phyloP scores from a whole-genome alignment of 1,140 invertebrate species.

The Branchinecta lynchi region DNA sequence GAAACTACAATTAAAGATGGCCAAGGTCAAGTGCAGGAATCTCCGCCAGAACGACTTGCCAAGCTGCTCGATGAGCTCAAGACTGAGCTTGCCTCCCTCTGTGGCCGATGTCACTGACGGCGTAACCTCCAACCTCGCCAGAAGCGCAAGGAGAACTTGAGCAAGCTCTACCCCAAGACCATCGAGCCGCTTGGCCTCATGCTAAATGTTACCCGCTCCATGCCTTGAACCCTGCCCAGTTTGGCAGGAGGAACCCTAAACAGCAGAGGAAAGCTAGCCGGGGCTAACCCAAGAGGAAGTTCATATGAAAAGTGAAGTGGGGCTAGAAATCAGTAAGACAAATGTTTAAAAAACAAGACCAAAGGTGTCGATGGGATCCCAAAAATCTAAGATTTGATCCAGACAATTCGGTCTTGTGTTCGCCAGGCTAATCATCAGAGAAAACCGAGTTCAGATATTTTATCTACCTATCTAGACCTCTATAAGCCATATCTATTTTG shows the following conservation, averaged over 20 bases:
- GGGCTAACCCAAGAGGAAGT: slow-evolving; percentile 73
- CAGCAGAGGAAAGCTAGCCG: slow-evolving; percentile 60
- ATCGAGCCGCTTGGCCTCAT: slow-evolving; percentile 91
- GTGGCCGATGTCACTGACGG: slow-evolving; percentile 96
- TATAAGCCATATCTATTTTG: too few relatives aligned
- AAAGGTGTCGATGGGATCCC: too few relatives aligned
- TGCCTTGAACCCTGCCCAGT: slow-evolving; percentile 65
- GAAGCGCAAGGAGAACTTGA: slow-evolving; percentile 92
- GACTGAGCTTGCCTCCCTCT: slow-evolving; percentile 73
- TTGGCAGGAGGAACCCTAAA: slow-evolving; percentile 70
- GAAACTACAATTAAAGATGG: slow-evolving; percentile 30
- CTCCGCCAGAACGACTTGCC: slow-evolving; percentile 81
- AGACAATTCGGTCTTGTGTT: too few relatives aligned
- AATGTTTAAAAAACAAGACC: neutral
- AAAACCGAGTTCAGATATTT: too few relatives aligned
- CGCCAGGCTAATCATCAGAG: too few relatives aligned
- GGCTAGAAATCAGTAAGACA: neutral
- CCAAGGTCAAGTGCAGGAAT: slow-evolving; percentile 84
- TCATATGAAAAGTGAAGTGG: slow-evolving; percentile 75
- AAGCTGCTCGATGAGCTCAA: slow-evolving; percentile 94
- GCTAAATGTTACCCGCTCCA: slow-evolving; percentile 85
- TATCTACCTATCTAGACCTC: too few relatives aligned
- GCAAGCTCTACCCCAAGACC: slow-evolving; percentile 89
- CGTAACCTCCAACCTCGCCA: slow-evolving; percentile 89
- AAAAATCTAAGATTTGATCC: too few relatives aligned